A percentile compares a stretch with the other conserved stretches of the same genome.
phyloP scores from a whole-genome alignment of 2,113 vertebrate species.

The Microcebus griseorufus region DNA sequence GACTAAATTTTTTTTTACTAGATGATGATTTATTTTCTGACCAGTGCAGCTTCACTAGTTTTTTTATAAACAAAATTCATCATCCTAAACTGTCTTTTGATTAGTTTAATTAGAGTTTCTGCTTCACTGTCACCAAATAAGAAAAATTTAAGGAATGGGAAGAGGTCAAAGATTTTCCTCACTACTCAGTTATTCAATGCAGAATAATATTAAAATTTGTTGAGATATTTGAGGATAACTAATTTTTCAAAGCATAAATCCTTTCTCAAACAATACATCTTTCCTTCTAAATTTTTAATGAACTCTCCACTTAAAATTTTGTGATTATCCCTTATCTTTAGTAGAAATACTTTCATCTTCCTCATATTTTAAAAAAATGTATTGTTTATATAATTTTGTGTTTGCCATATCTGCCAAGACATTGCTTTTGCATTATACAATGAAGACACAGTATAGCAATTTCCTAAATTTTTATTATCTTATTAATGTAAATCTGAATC shows the following conservation, averaged over 20 bases:
- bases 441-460: background rate
- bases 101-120: slow-evolving; percentile 30
- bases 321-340: background rate
- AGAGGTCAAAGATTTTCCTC: background rate
- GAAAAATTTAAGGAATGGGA: background rate
- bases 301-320: background rate
- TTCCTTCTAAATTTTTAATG: background rate
- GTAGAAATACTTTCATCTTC: background rate
- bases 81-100: background rate
- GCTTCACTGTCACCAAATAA: slow-evolving; percentile 45
- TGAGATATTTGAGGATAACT: background rate
- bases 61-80: slow-evolving; percentile 53
- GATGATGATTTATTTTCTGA: slow-evolving; percentile 33
- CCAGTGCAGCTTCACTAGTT: slow-evolving; percentile 50
- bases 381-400: background rate
- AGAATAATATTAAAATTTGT: background rate
- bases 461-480: background rate
- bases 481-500: background rate
- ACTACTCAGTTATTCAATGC: background rate
- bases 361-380: background rate
- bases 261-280: background rate
- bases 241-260: background rate
- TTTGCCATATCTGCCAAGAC: background rate
- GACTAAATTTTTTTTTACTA: slow-evolving; percentile 42
- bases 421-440: background rate